These are phyloP conservation scores for Polydrusus pterygomalis DNA, from an alignment of 2,888 invertebrate species.

Conservation along the genomic window DNA sequence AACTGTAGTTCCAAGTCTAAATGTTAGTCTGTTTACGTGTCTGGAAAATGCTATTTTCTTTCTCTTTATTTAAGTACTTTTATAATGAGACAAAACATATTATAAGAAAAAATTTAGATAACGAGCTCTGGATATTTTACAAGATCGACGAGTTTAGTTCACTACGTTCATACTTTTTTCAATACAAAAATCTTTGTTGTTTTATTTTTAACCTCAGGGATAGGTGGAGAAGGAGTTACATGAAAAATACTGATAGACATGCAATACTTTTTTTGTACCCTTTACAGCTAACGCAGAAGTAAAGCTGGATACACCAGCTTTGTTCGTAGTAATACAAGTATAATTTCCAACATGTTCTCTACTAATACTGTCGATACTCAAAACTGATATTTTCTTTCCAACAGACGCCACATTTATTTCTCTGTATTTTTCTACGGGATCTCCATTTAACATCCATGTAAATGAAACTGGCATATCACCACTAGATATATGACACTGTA, in stretches of 20 bases:
- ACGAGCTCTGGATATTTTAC: no score
- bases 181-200: no score
- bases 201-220: no score
- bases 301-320: slow-evolving; percentile 73
- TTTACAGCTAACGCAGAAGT: slow-evolving; percentile 74
- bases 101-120: no score
- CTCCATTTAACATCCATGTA: slow-evolving; percentile 82
- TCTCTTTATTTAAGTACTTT: no score
- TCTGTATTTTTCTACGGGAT: slow-evolving; percentile 74
- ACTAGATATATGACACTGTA: slow-evolving; percentile 82
- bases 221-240: background rate
- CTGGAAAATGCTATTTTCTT: no score
- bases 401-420: slow-evolving; percentile 75
- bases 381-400: slow-evolving; percentile 78
- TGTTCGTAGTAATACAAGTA: slow-evolving; percentile 75
- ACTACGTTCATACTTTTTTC: no score
- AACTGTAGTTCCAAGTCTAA: no score
- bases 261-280: slow-evolving; percentile 68
- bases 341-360: slow-evolving; percentile 76
- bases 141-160: no score
- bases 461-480: slow-evolving; percentile 87
- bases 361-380: slow-evolving; percentile 75
- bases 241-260: background rate
- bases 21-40: no score
- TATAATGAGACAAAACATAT: no score